phyloP scores from a whole-genome alignment of 2,797 vertebrate species.

The Enteromius thamalakanensis region DNA sequence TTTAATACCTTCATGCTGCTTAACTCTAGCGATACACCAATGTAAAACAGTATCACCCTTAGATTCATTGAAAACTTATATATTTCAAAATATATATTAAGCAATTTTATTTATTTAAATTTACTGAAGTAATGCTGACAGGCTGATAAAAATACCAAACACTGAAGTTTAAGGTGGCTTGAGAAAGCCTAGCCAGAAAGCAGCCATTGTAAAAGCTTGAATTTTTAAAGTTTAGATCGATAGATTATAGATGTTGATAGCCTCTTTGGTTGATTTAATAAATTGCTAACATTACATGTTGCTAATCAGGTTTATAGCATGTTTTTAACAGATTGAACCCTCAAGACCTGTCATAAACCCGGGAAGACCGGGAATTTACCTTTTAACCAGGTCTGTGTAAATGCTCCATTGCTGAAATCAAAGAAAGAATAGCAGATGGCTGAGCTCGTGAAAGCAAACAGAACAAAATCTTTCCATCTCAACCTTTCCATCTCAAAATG shows the following conservation, averaged over 20 bases:
- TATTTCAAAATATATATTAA: not conserved
- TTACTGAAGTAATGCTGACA: not conserved
- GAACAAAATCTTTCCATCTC: slow-evolving; percentile 12
- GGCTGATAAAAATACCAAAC: not conserved
- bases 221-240: not conserved
- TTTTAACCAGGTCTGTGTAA: not conserved
- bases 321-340: not conserved
- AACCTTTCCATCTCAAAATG: not conserved
- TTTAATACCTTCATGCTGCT: not conserved
- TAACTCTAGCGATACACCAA: not conserved
- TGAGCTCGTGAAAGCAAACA: not conserved
- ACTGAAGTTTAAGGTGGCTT: not conserved
- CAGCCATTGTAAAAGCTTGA: not conserved
- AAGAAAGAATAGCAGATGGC: slow-evolving; percentile 13
- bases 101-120: not conserved
- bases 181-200: not conserved
- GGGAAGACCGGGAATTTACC: not conserved
- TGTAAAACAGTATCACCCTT: not conserved
- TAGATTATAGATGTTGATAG: not conserved
- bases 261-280: too few relatives aligned
- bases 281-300: too few relatives aligned
- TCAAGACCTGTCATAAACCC: slow-evolving; percentile 5
- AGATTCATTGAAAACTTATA: not conserved
- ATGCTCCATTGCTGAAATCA: slow-evolving; percentile 5
- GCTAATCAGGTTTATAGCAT: too few relatives aligned